Conservation (phyloP, 2,888 invertebrate species). For the Drosophila diplacantha region DNA sequence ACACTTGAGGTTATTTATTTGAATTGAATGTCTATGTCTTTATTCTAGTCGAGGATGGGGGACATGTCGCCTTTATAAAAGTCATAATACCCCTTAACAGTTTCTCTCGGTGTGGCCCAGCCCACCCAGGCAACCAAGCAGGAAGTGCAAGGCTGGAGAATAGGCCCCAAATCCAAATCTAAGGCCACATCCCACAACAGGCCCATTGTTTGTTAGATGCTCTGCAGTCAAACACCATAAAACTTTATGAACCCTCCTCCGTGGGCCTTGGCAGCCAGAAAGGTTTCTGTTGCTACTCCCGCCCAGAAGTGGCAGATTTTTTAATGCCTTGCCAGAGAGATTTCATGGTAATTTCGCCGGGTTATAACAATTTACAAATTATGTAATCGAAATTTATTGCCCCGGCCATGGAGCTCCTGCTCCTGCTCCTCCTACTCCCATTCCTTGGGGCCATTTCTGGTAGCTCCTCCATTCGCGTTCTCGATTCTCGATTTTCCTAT, state of each 20-base stretch:
- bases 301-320: slow-evolving; percentile 68
- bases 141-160: slow-evolving; percentile 50
- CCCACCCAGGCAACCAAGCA: slow-evolving; percentile 55
- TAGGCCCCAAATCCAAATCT: slow-evolving; percentile 11
- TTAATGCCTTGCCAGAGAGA: slow-evolving; percentile 69
- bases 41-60: background rate
- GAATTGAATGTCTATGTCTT: background rate
- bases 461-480: slow-evolving; percentile 29
- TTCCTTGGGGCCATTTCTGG: slow-evolving; percentile 39
- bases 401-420: slow-evolving; percentile 28
- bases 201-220: slow-evolving; percentile 54
- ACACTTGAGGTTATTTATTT: no score
- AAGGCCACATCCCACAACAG: slow-evolving; percentile 39
- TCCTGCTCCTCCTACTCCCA: background rate
- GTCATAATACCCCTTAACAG: no score
- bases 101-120: background rate
- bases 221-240: slow-evolving; percentile 63
- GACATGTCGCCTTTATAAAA: no score
- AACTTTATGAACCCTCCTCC: slow-evolving; percentile 55
- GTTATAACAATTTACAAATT: slow-evolving; percentile 76
- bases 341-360: slow-evolving; percentile 72
- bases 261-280: background rate
- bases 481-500: slow-evolving; percentile 3
- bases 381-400: slow-evolving; percentile 75
- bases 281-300: slow-evolving; percentile 8